Evolutionary conservation across 1,140 invertebrate genomes (phyloP).

Genomic region (Platyscapa corneri): DNA sequence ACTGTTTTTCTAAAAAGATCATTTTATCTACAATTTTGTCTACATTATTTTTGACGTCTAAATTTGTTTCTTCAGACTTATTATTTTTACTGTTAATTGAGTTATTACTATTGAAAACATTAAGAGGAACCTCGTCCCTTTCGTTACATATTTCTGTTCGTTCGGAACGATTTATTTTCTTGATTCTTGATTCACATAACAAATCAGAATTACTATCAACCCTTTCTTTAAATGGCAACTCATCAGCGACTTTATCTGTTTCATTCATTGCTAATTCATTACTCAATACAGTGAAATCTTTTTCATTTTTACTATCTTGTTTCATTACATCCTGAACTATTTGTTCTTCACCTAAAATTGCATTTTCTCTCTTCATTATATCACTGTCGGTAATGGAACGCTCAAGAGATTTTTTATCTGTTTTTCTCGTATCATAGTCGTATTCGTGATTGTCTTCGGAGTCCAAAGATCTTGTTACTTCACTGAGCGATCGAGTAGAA

Average conservation of each 20-base stretch:
- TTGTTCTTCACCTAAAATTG: not conserved
- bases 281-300: not conserved
- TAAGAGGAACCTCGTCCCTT: not conserved
- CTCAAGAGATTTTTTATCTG: constrained; percentile 9
- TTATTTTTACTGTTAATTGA: not conserved
- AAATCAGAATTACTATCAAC: not conserved
- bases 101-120: not conserved
- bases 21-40: not conserved
- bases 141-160: not conserved
- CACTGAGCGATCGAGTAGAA: constrained; percentile 50
- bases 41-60: not conserved
- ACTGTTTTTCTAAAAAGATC: not conserved
- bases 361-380: not conserved
- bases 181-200: not conserved
- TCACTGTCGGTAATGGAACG: constrained; percentile 11
- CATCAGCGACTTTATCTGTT: constrained; percentile 2
- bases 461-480: constrained; percentile 24
- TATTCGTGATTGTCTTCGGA: constrained; percentile 5
- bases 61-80: not conserved
- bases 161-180: not conserved
- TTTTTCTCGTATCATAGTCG: not conserved
- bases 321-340: not conserved
- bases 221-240: not conserved
- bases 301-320: not conserved
- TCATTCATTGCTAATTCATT: constrained; percentile 1